These are phyloP conservation scores for Tonatia bakeri DNA, from an alignment of 2,113 vertebrate genomes.

Conservation along the genomic window DNA sequence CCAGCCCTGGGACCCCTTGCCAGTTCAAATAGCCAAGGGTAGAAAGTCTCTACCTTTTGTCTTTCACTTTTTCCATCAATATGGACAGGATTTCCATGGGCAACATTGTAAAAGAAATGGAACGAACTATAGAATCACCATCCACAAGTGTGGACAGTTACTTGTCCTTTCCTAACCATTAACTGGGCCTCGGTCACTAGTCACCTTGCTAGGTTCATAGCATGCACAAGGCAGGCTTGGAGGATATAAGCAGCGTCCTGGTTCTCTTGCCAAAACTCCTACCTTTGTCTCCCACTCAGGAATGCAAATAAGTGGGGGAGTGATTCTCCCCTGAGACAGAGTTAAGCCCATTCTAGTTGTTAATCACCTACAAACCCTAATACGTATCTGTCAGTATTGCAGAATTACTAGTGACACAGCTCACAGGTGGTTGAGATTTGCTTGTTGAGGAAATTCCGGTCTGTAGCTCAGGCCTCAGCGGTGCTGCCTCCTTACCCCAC, in stretches of 20 bases:
- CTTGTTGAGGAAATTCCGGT: not conserved
- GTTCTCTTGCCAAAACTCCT: not conserved
- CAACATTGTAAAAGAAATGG: not conserved
- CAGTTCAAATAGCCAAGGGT: not conserved
- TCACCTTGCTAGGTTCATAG: not conserved
- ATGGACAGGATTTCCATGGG: not conserved
- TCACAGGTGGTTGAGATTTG: not conserved
- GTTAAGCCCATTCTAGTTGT: not conserved
- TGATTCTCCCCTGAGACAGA: not conserved
- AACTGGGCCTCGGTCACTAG: not conserved
- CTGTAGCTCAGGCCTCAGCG: not conserved
- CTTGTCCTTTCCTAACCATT: not conserved
- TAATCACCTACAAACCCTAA: not conserved
- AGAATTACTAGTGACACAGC: not conserved
- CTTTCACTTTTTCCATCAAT: not conserved
- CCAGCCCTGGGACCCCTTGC: not conserved
- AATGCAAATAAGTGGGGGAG: not conserved
- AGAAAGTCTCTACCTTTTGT: not conserved
- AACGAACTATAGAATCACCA: not conserved
- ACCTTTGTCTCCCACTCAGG: not conserved
- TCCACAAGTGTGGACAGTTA: not conserved
- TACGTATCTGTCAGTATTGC: not conserved
- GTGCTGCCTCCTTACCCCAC: not conserved
- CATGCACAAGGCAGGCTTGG: fast-evolving
- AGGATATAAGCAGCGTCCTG: not conserved